Evolutionary conservation across 2,888 invertebrate species (phyloP).

Genomic region (Ramazzottius varieornatus): DNA sequence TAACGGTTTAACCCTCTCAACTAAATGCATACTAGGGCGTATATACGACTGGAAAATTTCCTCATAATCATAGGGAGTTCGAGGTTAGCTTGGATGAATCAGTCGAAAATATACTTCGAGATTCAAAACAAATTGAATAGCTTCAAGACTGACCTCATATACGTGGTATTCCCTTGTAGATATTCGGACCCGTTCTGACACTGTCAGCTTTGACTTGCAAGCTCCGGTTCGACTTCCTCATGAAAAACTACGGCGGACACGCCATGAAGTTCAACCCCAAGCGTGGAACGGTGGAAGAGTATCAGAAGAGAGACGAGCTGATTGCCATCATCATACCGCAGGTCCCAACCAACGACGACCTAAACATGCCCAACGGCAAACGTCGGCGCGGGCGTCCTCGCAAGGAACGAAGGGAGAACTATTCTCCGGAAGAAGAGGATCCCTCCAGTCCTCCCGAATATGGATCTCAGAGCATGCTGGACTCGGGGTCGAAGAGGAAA

Average conservation of each 20-base stretch:
- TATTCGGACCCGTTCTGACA: not conserved
- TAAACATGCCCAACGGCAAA: not conserved
- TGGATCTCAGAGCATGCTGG: not conserved
- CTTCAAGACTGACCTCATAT: too few relatives aligned
- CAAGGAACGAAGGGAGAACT: not conserved
- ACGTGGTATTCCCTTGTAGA: too few relatives aligned
- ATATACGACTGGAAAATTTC: too few relatives aligned
- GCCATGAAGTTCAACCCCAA: slow-evolving; percentile 2
- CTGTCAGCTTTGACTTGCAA: not conserved
- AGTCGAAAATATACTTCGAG: too few relatives aligned
- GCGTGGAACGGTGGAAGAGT: not conserved
- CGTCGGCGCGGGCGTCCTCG: not conserved
- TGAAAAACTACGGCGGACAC: not conserved
- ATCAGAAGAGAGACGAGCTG: not conserved
- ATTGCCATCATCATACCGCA: not conserved
- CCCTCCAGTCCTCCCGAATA: not conserved
- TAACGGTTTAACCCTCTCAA: too few relatives aligned
- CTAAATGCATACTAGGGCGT: too few relatives aligned
- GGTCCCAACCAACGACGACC: not conserved
- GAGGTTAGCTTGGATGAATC: too few relatives aligned
- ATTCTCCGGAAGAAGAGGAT: not conserved
- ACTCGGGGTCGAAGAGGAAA: not conserved
- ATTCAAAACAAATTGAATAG: too few relatives aligned
- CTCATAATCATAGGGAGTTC: too few relatives aligned
- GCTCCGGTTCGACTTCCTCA: not conserved